These are phyloP conservation scores for Pachypanchax playfairii DNA, from an alignment of 2,113 vertebrate genomes.

Conservation along the genomic window DNA sequence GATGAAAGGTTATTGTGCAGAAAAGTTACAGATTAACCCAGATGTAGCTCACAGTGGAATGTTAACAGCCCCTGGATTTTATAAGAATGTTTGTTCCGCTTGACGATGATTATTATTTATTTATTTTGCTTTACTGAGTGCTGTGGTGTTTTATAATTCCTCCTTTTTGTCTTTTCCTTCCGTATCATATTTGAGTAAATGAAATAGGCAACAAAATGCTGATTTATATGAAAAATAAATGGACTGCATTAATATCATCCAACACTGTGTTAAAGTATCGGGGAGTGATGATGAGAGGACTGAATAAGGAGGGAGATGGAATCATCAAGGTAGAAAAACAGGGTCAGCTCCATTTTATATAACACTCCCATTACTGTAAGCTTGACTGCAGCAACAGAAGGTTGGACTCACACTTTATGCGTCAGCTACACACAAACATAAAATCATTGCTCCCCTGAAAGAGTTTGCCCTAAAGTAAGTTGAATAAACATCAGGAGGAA, in stretches of 20 bases:
- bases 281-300: constrained; percentile 48
- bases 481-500: constrained; percentile 34
- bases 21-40: not conserved
- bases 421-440: constrained; percentile 16
- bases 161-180: not conserved
- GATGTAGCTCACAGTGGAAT: not conserved
- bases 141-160: constrained; percentile 24
- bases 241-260: constrained; percentile 35
- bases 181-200: not conserved
- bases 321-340: constrained; percentile 52
- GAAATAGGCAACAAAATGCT: constrained; percentile 18
- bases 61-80: constrained; percentile 16
- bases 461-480: constrained; percentile 43
- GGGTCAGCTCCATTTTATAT: constrained; percentile 69
- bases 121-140: constrained; percentile 26
- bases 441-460: constrained; percentile 24
- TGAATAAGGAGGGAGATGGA: constrained; percentile 34
- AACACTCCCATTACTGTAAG: constrained; percentile 45
- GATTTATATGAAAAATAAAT: constrained; percentile 27
- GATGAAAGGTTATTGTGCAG: constrained; percentile 4
- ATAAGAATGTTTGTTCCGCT: constrained; percentile 13
- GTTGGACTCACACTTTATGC: constrained; percentile 46
- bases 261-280: constrained; percentile 34
- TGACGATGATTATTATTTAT: not conserved
- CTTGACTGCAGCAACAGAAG: constrained; percentile 53